phyloP scores from a whole-genome alignment of 37 sponge, comb jelly and placozoan genomes.

The Amphimedon queenslandica region DNA sequence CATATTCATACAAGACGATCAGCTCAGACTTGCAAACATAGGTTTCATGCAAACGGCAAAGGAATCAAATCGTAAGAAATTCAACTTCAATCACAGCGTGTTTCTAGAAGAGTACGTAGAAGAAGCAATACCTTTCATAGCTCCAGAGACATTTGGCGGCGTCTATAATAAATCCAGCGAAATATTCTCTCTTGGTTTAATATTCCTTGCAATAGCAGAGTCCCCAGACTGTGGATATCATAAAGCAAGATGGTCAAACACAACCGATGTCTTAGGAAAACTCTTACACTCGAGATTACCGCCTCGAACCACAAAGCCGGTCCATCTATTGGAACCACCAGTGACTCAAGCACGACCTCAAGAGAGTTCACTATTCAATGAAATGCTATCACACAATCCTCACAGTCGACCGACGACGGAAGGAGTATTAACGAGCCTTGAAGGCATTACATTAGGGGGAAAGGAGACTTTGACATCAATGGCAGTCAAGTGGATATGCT shows the following conservation, averaged over 20 bases:
- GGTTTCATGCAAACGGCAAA: background rate
- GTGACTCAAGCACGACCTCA: background rate
- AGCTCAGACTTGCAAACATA: background rate
- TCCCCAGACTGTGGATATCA: background rate
- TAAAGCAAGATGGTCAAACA: background rate
- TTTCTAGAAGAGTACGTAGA: background rate
- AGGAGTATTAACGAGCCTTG: too few species aligned
- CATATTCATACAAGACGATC: background rate
- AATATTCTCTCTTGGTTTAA: background rate
- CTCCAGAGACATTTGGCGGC: background rate
- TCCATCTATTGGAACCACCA: background rate
- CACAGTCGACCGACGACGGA: background rate
- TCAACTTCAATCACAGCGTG: background rate
- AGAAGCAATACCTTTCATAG: background rate
- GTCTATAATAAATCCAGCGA: background rate
- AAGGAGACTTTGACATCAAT: too few species aligned
- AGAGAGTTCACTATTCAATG: background rate
- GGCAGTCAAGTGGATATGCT: too few species aligned
- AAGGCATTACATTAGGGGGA: too few species aligned
- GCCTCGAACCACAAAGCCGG: background rate
- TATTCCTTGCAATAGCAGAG: background rate
- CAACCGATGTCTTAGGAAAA: background rate
- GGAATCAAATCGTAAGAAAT: background rate
- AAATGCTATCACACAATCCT: background rate
- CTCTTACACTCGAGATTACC: background rate